Evolutionary conservation across 53 echinoderm and acorn worm genomes (phyloP).

Genomic region (Actinopyga echinites): DNA sequence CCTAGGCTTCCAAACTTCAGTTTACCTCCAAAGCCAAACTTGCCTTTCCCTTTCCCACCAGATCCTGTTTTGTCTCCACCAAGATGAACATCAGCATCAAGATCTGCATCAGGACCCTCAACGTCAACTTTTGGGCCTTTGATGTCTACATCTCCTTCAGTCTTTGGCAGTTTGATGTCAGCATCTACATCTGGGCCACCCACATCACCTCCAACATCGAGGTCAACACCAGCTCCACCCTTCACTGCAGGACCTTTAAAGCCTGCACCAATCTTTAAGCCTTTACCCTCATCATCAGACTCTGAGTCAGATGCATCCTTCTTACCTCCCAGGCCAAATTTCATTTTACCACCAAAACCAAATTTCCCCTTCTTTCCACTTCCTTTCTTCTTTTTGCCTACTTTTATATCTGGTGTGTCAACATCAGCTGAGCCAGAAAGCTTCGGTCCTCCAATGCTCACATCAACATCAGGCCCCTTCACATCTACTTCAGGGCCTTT

Average conservation of each 20-base stretch:
- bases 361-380: conserved; percentile 65
- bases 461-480: conserved; percentile 37
- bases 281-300: conserved; percentile 45
- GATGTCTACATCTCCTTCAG: conserved; percentile 20
- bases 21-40: conserved; percentile 62
- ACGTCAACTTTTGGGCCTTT: conserved; percentile 9
- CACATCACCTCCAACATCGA: conserved; percentile 20
- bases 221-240: conserved; percentile 27
- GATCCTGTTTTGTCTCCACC: conserved; percentile 2
- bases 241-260: conserved; percentile 27
- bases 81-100: conserved; percentile 23
- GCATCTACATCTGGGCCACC: conserved; percentile 14
- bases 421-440: conserved; percentile 17
- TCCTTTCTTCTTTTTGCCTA: conserved; percentile 46
- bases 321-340: conserved; percentile 41
- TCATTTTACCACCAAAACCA: conserved; percentile 48
- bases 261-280: conserved; percentile 45
- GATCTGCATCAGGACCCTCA: conserved; percentile 32
- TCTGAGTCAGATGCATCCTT: conserved; percentile 20
- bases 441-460: not conserved
- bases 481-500: conserved; percentile 45
- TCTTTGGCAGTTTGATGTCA: not conserved
- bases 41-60: conserved; percentile 40
- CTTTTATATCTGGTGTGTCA: not conserved
- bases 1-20: conserved; percentile 37